Evolutionary conservation across 2,113 vertebrate species (phyloP).

Genomic region (Balaeniceps rex): DNA sequence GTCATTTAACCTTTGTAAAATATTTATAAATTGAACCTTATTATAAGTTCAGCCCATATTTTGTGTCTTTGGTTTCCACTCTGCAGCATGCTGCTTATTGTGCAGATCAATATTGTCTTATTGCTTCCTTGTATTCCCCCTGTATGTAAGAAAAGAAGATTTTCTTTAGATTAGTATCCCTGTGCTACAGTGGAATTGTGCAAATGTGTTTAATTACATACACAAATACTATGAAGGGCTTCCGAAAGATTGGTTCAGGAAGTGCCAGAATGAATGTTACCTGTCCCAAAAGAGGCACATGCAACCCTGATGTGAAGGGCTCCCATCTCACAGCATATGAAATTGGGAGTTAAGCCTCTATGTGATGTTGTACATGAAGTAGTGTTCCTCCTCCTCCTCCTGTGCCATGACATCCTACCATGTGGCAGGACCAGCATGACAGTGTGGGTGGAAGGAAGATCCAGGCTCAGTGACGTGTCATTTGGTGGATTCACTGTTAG

Average conservation of each 20-base stretch:
- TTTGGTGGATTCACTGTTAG: neutral
- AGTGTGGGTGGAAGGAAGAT: neutral
- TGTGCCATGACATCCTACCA: neutral
- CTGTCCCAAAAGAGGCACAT: neutral
- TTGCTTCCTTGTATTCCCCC: neutral
- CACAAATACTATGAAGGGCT: neutral
- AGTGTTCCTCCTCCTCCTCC: neutral
- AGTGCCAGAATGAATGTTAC: neutral
- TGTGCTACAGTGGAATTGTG: neutral
- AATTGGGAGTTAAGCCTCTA: neutral
- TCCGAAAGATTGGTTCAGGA: neutral
- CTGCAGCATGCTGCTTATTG: neutral
- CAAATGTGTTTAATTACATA: neutral
- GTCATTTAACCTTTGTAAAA: slow-evolving; percentile 8
- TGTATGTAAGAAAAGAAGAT: neutral
- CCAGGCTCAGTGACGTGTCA: neutral
- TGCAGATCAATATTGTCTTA: neutral
- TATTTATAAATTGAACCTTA: neutral
- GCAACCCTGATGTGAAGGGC: neutral
- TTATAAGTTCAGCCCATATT: neutral
- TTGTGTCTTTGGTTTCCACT: neutral
- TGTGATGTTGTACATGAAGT: neutral
- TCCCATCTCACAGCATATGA: neutral
- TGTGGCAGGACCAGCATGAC: neutral
- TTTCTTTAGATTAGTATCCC: neutral